A percentile compares a stretch with the other conserved stretches of the same genome.
phyloP scores from a whole-genome alignment of 2,888 invertebrate species.

The Apodemia mormo region DNA sequence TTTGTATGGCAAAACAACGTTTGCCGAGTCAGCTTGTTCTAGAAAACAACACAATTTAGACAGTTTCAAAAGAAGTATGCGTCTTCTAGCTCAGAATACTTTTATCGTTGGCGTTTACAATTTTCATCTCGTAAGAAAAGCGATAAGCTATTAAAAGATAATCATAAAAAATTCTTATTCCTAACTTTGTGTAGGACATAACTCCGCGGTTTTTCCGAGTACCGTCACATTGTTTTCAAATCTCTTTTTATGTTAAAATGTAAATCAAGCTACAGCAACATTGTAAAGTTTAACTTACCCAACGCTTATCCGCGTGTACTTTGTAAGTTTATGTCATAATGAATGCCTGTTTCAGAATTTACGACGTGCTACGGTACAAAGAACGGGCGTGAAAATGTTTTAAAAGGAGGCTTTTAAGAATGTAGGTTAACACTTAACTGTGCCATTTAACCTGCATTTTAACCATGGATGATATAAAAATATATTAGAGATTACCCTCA shows the following conservation, averaged over 20 bases:
- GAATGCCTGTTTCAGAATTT: constrained; percentile 39
- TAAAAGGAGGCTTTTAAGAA: constrained; percentile 14
- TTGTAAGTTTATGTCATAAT: constrained; percentile 48
- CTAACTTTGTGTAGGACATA: background rate
- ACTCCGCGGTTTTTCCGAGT: constrained; percentile 1
- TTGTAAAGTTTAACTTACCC: constrained; percentile 13
- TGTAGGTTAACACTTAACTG: constrained; percentile 20
- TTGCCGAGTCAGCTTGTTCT: too few relatives aligned
- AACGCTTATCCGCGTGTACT: constrained; percentile 11
- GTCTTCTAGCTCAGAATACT: too few relatives aligned
- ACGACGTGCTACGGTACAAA: constrained; percentile 15
- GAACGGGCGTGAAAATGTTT: constrained; percentile 19
- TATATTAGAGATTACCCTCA: background rate
- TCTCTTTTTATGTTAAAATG: constrained; percentile 9
- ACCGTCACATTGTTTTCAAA: constrained; percentile 14
- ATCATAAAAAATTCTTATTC: background rate
- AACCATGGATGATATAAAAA: constrained; percentile 5
- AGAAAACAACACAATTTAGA: too few relatives aligned
- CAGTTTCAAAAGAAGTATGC: too few relatives aligned
- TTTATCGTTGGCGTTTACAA: too few relatives aligned
- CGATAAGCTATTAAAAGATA: too few relatives aligned
- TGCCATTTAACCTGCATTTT: constrained; percentile 10
- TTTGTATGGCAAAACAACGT: too few relatives aligned
- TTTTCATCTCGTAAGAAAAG: too few relatives aligned
- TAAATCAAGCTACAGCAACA: constrained; percentile 5